phyloP scores from a whole-genome alignment of 2,888 invertebrate species.

The Melipona bicolor region DNA sequence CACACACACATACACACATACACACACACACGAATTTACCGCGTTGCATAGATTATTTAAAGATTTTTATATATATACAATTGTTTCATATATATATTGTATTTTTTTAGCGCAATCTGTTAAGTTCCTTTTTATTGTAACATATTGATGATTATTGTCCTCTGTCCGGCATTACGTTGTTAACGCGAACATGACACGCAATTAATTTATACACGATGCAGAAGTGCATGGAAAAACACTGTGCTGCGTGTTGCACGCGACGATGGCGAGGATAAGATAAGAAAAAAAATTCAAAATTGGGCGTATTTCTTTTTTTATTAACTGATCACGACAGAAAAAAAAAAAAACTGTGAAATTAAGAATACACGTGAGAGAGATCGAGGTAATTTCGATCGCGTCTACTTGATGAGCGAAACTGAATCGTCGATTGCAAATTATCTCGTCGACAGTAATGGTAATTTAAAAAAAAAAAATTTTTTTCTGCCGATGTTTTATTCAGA shows the following conservation, averaged over 20 bases:
- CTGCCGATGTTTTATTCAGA: too few relatives aligned
- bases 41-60: conserved; percentile 78
- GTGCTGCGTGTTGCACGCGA: conserved; percentile 34
- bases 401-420: too few relatives aligned
- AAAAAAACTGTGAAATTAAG: too few relatives aligned
- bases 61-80: conserved; percentile 79
- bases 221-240: conserved; percentile 1
- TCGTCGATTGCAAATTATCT: too few relatives aligned
- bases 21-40: conserved; percentile 44
- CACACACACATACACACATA: too few relatives aligned
- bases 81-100: conserved; percentile 80
- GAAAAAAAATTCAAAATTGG: conserved; percentile 24
- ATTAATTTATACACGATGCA: conserved; percentile 68
- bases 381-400: too few relatives aligned
- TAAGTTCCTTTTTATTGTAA: conserved; percentile 78
- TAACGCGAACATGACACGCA: conserved; percentile 62
- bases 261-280: not conserved
- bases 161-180: conserved; percentile 64
- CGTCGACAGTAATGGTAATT: too few relatives aligned
- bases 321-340: too few relatives aligned
- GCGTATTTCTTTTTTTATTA: too few relatives aligned
- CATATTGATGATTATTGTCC: conserved; percentile 65
- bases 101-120: conserved; percentile 79
- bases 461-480: too few relatives aligned
- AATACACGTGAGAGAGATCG: too few relatives aligned